Evolutionary conservation across 2,888 invertebrate genomes (phyloP), one percentile per base, ranked within the genome.

Genomic region (Drosophila mimetica): DNA sequence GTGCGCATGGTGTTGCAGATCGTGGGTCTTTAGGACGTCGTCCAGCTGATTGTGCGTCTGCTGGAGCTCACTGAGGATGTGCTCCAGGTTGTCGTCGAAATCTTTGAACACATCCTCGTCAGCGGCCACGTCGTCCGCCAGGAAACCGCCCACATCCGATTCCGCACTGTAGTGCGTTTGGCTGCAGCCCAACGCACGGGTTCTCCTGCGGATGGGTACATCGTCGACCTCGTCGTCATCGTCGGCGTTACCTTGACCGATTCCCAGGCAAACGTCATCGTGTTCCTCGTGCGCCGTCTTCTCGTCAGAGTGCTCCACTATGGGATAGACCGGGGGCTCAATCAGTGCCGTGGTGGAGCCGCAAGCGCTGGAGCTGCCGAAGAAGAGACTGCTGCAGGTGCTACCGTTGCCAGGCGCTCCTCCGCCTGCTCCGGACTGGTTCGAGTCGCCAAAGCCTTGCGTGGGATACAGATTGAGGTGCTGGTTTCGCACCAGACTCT

Each of bases 251-350:
- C 57, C 64, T 30, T 71, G 58, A 13, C 58, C 52, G 2, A 58
- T 9, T 14, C 47, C 57, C 9, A 36, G 13, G 42, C 48, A 25
- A 13, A 22, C 30, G 30, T 42, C 41, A 20, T 90, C 92, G 95
- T 96, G 96, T 87, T 96, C 96, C 0, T 90, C 92, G 95, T 96
- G 96, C 86, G 96, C 96, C 0, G 95, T 41, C 89, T 80, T 92
- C 88, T 78, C 88, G 58, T 90, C 96, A 0, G 95, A 95, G 89
- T 96, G 96, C 92, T 97, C 97, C 1, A 96, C 96, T 78, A 97
- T 96, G 4, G 97, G 96, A 90, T 96, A 96, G 94, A 90, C 89
- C 0, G 89, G 84, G 0, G 90, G 89, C 52, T 91, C 91, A 42
- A 91, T 88, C 1, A 91, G 72, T 0, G 90, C 91, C 11, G 82